A percentile compares a stretch with the other conserved stretches of the same genome.
phyloP scores from a whole-genome alignment of 1,140 invertebrate species.

The Armadillidium nasatum region DNA sequence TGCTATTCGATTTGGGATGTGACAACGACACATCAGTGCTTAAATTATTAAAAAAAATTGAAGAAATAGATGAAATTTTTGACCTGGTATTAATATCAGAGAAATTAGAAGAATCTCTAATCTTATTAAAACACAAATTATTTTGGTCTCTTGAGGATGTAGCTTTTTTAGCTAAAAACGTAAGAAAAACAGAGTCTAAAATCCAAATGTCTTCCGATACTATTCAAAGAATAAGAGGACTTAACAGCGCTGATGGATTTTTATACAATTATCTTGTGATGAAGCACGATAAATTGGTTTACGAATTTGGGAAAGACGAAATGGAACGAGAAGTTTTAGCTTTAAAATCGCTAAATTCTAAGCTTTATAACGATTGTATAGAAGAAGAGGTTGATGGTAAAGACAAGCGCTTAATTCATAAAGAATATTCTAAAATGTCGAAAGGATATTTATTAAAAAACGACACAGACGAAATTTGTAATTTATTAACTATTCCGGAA shows the following conservation, averaged over 20 bases:
- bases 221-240: neutral
- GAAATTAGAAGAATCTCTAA: neutral
- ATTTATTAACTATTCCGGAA: conserved; percentile 18
- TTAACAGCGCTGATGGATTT: conserved; percentile 29
- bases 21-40: neutral
- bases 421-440: conserved; percentile 12
- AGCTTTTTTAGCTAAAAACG: conserved; percentile 19
- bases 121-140: neutral
- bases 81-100: neutral
- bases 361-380: conserved; percentile 16
- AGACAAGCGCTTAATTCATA: neutral
- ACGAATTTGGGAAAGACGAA: conserved; percentile 27
- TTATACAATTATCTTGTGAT: conserved; percentile 37
- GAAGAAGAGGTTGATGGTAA: conserved; percentile 9
- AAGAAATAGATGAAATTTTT: neutral
- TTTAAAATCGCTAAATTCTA: conserved; percentile 21
- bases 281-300: conserved; percentile 29
- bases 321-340: conserved; percentile 33
- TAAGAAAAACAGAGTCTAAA: conserved; percentile 37
- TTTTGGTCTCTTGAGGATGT: conserved; percentile 31
- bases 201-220: neutral
- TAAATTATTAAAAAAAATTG: conserved; percentile 19
- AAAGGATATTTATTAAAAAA: conserved; percentile 19
- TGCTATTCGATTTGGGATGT: conserved; percentile 47
- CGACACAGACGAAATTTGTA: neutral